These are phyloP conservation scores for Diarsia rubi DNA, from an alignment of 2,888 invertebrate genomes.

Conservation along the genomic window DNA sequence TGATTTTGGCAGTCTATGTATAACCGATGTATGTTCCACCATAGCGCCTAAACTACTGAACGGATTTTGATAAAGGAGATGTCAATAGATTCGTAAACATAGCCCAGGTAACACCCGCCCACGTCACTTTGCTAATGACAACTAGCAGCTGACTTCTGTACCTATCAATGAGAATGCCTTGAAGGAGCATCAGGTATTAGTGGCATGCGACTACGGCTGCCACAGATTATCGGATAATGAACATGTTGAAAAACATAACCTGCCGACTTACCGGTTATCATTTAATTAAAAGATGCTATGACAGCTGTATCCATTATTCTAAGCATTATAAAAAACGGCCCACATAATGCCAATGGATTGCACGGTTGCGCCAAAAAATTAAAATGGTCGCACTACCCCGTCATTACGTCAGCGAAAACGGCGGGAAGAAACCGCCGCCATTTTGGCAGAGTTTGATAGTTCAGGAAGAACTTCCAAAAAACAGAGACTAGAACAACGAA, in stretches of 20 bases:
- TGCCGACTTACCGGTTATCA: neutral
- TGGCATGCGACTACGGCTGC: too few relatives aligned
- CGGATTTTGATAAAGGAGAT: too few relatives aligned
- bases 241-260: neutral
- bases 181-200: too few relatives aligned
- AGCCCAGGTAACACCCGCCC: too few relatives aligned
- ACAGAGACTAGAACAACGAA: neutral
- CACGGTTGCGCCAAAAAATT: neutral
- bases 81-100: too few relatives aligned
- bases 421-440: neutral
- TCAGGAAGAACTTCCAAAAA: neutral
- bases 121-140: too few relatives aligned
- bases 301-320: neutral
- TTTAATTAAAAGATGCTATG: neutral
- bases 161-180: too few relatives aligned
- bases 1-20: too few relatives aligned
- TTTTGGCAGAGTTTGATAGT: neutral
- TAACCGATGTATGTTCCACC: too few relatives aligned
- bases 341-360: neutral
- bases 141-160: too few relatives aligned
- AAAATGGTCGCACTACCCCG: conserved; percentile 1
- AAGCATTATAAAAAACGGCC: neutral
- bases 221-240: too few relatives aligned
- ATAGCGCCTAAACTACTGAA: too few relatives aligned
- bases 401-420: neutral